A percentile compares a stretch with the other conserved stretches of the same genome.
phyloP scores from a whole-genome alignment of 2,888 invertebrate species.

The Diarsia brunnea region DNA sequence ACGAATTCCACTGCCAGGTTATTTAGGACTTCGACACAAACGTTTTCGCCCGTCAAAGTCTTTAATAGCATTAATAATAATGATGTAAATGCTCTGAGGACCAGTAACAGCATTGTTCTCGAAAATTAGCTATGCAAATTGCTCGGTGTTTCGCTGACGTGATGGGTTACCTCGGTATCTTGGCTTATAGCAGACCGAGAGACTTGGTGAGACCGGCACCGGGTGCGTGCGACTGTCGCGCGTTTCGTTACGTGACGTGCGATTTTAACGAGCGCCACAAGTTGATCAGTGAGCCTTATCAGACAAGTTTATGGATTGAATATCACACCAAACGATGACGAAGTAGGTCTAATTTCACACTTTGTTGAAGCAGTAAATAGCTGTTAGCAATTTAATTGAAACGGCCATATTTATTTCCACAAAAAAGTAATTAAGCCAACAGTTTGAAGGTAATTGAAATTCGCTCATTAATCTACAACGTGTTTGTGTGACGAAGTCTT shows the following conservation, averaged over 20 bases:
- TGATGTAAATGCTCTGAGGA: not conserved
- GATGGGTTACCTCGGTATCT: not conserved
- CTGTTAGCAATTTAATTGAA: not conserved
- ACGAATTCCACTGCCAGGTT: not conserved
- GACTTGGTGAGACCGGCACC: not conserved
- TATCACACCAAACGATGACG: not conserved
- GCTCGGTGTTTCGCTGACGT: not conserved
- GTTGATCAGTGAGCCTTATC: not conserved
- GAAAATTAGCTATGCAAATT: not conserved
- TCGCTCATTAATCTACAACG: not conserved
- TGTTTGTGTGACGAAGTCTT: not conserved
- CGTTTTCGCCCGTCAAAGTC: not conserved
- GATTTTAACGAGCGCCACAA: not conserved
- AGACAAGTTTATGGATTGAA: not conserved
- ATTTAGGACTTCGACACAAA: not conserved
- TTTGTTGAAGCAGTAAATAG: conserved; percentile 17
- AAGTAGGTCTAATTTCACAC: conserved; percentile 26
- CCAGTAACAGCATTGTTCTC: not conserved
- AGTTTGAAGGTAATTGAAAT: conserved; percentile 7
- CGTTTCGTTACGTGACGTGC: not conserved
- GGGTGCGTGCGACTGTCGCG: not conserved
- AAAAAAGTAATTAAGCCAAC: conserved; percentile 11
- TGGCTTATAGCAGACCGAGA: not conserved
- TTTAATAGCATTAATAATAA: not conserved
- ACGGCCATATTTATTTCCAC: not conserved